A percentile compares a stretch with the other conserved stretches of the same genome.
Conservation (phyloP, 2,113 vertebrate genomes). For the Mormyrus lacerda region DNA sequence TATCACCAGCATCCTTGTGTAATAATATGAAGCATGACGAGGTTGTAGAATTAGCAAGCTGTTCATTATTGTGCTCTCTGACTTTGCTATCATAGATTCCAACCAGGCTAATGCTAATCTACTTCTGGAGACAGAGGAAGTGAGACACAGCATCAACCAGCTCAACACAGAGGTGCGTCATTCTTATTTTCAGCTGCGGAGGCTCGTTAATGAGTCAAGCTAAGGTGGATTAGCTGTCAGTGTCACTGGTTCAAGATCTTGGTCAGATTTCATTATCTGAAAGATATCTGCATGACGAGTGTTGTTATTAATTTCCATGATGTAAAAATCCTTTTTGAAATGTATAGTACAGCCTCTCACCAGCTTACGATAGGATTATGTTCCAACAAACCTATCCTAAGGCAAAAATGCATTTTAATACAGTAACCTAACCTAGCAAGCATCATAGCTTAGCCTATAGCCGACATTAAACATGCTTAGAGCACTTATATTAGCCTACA, state of each 20-base stretch:
- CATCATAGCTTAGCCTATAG: no score
- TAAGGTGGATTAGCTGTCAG: not conserved
- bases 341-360: not conserved
- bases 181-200: not conserved
- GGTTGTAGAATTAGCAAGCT: not conserved
- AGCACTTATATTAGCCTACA: no score
- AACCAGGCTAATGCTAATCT: slow-evolving; percentile 41
- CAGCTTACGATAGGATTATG: no score
- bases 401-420: no score
- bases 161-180: slow-evolving; percentile 75
- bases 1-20: not conserved
- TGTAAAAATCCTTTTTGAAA: not conserved
- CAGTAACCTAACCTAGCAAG: no score
- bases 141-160: slow-evolving; percentile 70
- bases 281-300: not conserved
- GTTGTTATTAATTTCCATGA: not conserved
- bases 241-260: not conserved
- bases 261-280: not conserved
- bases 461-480: no score
- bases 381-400: no score
- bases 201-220: not conserved
- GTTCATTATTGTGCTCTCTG: not conserved
- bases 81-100: slow-evolving; percentile 26
- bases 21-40: not conserved
- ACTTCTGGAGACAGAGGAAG: slow-evolving; percentile 68